Percentiles rank a stretch among this genome's conserved stretches.
phyloP scores from a whole-genome alignment of 2,888 invertebrate species.

The Heteromyza rotundicornis region DNA sequence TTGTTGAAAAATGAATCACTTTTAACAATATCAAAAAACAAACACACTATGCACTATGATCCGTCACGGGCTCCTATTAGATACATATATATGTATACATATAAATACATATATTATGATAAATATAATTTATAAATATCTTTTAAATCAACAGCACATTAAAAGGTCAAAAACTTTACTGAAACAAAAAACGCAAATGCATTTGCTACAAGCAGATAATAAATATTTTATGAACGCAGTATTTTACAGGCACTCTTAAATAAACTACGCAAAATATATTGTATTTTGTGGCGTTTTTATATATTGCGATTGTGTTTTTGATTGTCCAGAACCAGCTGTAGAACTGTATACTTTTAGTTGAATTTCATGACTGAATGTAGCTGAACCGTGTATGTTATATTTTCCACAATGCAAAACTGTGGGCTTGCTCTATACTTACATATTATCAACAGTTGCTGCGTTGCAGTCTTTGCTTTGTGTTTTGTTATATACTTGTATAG shows the following conservation, averaged over 20 bases:
- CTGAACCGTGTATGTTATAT: slow-evolving; percentile 13
- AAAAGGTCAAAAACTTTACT: no score
- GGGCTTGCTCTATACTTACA: slow-evolving; percentile 5
- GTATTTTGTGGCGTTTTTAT: not conserved
- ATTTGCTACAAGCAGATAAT: not conserved
- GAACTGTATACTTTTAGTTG: slow-evolving; percentile 16
- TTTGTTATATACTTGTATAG: not conserved
- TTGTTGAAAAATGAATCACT: no score
- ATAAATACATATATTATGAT: no score
- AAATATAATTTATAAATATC: no score
- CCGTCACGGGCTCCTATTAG: no score
- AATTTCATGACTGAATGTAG: slow-evolving; percentile 2
- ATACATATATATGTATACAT: slow-evolving; percentile 4
- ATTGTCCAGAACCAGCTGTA: not conserved
- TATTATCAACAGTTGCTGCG: not conserved
- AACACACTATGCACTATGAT: no score
- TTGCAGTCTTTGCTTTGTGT: not conserved
- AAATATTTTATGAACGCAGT: not conserved
- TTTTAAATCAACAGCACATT: no score
- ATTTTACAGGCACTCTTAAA: not conserved
- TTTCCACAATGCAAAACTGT: slow-evolving; percentile 17
- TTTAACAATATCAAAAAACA: no score
- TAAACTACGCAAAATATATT: not conserved
- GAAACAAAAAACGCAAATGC: no score
- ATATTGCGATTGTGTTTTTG: not conserved